Evolutionary conservation across 2,113 vertebrate species (phyloP), one percentile per base, ranked within the genome.

Genomic region (Ascaphus truei): DNA sequence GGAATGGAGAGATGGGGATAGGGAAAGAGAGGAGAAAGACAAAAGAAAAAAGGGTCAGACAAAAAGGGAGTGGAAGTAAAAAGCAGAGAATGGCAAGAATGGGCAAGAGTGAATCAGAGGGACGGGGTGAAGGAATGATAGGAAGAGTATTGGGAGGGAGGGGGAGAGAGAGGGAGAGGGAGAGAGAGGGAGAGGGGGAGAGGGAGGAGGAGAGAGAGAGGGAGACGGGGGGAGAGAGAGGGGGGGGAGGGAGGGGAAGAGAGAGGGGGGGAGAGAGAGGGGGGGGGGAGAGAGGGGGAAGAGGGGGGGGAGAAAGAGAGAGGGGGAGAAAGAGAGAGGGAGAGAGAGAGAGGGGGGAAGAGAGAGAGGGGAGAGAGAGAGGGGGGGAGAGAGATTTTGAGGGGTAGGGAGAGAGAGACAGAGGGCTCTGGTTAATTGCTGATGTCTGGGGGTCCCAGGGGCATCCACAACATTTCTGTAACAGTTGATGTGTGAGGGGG

Each of bases 101-200:
- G 15, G 48, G 65, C 76, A 69, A 31, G 15, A 39, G 22, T 26
- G 12, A 20, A 7, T 8, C 2, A 15, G 26, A 25, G 2, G 18
- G 1, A 4, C 18, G 29, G 13, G 5, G 8, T 1, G 9, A 20
- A 3, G 15, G 18, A 4, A n/a, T n/a, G 22, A 62, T 2, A n/a
- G n/a, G n/a, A 31, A 85, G 84, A n/a, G n/a, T n/a, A n/a, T n/a
- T n/a, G n/a, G 76, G 74, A 64, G 71, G 55, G 81, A 81, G 71
- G 18, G 77, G 77, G 77, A 77, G 56, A 34, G 22, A 73, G 53
- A 56, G 76, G 18, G 58, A 34, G 26, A 33, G 16, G 41, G 74
- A 77, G 62, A 13, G 51, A 39, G 37, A 20, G 13, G 53, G 53
- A 68, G 25, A 33, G 41, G n/a, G 30, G 5, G 13, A 31, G 13